Conservation (phyloP, 1,140 invertebrate genomes). For the Hylyphantes graminicola region DNA sequence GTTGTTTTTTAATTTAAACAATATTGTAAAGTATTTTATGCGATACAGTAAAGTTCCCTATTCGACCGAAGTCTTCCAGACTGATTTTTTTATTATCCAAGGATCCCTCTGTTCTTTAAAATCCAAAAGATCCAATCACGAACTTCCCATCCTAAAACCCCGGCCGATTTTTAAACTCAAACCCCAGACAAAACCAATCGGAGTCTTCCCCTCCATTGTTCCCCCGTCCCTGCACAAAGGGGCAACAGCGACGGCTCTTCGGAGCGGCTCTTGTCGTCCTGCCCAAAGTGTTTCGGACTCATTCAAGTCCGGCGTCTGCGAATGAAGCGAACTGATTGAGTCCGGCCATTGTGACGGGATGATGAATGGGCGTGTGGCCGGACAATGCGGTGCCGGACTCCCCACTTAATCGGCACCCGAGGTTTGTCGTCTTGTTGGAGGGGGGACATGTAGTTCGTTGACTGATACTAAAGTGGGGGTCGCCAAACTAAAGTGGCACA, state of each 20-base stretch:
- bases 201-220: neutral
- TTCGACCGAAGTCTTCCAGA: too few species aligned
- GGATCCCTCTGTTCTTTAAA: too few species aligned
- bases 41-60: too few species aligned
- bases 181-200: neutral
- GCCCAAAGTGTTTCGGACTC: slow-evolving; percentile 25
- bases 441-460: neutral
- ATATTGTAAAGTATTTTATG: too few species aligned
- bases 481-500: too few species aligned
- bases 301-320: slow-evolving; percentile 16
- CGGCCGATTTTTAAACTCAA: slow-evolving; percentile 17
- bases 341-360: slow-evolving; percentile 6
- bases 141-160: neutral
- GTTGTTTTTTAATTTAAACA: too few species aligned
- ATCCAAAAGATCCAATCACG: neutral
- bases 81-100: too few species aligned
- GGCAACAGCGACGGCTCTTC: too few species aligned
- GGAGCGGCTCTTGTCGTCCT: neutral
- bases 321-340: slow-evolving; percentile 18
- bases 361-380: neutral
- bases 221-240: neutral
- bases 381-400: slow-evolving; percentile 16
- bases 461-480: too few species aligned
- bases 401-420: neutral
- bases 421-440: slow-evolving; percentile 18